Evolutionary conservation across 2,888 invertebrate genomes (phyloP).

Genomic region (Meloe dianella): DNA sequence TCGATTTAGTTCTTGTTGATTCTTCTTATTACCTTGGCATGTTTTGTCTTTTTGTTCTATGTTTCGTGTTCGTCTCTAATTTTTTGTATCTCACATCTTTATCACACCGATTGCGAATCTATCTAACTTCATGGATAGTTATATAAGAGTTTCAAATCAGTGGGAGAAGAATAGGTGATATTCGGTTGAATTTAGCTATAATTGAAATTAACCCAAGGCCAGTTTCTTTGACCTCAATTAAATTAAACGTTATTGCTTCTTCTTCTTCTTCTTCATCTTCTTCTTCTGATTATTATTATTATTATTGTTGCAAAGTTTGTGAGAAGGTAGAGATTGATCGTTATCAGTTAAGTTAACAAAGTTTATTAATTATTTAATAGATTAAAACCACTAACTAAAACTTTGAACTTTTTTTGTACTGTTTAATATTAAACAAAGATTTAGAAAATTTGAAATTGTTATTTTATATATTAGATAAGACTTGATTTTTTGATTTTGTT

Average conservation of each 20-base stretch:
- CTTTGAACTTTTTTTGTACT: too few species aligned
- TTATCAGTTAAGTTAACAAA: not conserved
- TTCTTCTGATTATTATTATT: too few species aligned
- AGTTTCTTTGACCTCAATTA: not conserved
- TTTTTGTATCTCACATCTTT: too few species aligned
- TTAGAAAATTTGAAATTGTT: not conserved
- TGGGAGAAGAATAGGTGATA: not conserved
- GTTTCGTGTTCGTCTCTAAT: not conserved
- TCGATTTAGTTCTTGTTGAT: constrained; percentile 3
- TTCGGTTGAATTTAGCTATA: not conserved
- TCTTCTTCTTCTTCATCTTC: too few species aligned
- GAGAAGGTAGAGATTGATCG: not conserved
- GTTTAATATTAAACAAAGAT: too few species aligned
- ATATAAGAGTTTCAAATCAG: not conserved
- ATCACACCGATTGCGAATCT: too few species aligned
- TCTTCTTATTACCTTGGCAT: too few species aligned
- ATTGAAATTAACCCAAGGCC: not conserved
- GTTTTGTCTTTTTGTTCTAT: not conserved
- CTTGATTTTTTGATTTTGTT: not conserved
- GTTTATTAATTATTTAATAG: constrained; percentile 11
- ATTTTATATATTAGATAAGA: not conserved
- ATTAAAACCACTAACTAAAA: not conserved
- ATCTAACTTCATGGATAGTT: not conserved
- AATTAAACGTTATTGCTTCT: too few species aligned
- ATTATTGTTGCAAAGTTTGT: not conserved